Conservation (phyloP, 2,888 invertebrate genomes). For the Brassicogethes aeneus region DNA sequence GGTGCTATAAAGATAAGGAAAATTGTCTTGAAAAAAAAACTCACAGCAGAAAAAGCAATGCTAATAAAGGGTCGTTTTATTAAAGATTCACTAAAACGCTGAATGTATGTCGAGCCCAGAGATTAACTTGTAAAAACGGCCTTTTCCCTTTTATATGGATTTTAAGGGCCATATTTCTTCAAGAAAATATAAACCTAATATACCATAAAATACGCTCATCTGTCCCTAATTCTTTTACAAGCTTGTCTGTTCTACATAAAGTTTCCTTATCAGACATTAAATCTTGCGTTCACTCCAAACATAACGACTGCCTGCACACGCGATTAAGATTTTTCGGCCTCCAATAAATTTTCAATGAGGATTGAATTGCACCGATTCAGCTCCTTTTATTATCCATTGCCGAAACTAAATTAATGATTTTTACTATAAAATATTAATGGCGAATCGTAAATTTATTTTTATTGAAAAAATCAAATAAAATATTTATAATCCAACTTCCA, state of each 20-base stretch:
- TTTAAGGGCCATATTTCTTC: slow-evolving; percentile 1
- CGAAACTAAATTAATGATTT: too few species aligned
- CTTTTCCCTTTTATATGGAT: background rate
- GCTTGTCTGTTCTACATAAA: background rate
- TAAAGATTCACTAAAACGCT: background rate
- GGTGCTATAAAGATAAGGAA: background rate
- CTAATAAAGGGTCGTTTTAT: background rate
- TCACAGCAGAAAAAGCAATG: background rate
- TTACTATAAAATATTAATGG: too few species aligned
- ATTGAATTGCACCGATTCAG: too few species aligned
- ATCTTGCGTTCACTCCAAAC: background rate
- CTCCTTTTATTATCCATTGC: too few species aligned
- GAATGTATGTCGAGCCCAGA: background rate
- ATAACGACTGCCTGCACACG: background rate
- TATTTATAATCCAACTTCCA: too few species aligned
- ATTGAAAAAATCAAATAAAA: too few species aligned
- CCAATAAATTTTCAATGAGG: too few species aligned
- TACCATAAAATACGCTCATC: background rate
- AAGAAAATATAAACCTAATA: background rate
- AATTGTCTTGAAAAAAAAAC: background rate
- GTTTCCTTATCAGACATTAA: background rate
- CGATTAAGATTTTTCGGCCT: background rate
- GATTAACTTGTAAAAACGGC: slow-evolving; percentile 1
- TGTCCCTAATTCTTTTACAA: background rate
- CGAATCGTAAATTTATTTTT: too few species aligned